Evolutionary conservation across 2,888 invertebrate species (phyloP).

Genomic region (Stenchaetothrips biformis): DNA sequence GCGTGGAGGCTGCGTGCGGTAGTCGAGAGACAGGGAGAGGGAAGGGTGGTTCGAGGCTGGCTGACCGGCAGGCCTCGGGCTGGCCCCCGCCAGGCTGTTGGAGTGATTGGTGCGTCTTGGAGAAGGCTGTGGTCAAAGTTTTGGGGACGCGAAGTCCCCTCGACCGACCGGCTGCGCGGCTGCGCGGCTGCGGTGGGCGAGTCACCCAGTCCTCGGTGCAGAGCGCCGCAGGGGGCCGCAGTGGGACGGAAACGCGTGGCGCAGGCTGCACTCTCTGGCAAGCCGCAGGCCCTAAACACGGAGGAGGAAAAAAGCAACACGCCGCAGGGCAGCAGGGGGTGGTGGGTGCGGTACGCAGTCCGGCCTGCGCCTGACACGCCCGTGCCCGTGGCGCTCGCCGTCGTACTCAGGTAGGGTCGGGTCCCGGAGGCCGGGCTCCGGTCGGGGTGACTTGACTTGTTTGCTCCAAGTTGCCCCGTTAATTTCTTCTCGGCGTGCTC

Average conservation of each 20-base stretch:
- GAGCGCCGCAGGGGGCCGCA: no score
- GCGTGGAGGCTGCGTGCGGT: no score
- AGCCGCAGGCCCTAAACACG: no score
- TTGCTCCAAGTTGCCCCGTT: slow-evolving; percentile 11
- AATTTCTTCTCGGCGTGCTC: neutral
- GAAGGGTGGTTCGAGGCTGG: neutral
- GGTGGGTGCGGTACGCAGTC: neutral
- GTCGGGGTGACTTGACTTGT: neutral
- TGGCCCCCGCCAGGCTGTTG: neutral
- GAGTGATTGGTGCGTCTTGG: slow-evolving; percentile 6
- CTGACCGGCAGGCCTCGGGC: neutral
- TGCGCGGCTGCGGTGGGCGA: no score
- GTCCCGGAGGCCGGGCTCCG: neutral
- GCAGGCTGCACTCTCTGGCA: no score
- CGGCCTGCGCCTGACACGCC: neutral
- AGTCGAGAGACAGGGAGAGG: no score
- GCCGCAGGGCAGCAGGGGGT: neutral
- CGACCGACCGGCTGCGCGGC: no score
- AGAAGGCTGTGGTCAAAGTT: neutral
- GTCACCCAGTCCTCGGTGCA: no score
- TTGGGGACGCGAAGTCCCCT: neutral
- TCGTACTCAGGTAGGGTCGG: no score
- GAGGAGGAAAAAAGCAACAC: no score
- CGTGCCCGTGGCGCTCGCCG: neutral
- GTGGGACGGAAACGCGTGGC: no score